Conservation (phyloP, 2,797 vertebrate genomes). For the Urosaurus nigricauda region DNA sequence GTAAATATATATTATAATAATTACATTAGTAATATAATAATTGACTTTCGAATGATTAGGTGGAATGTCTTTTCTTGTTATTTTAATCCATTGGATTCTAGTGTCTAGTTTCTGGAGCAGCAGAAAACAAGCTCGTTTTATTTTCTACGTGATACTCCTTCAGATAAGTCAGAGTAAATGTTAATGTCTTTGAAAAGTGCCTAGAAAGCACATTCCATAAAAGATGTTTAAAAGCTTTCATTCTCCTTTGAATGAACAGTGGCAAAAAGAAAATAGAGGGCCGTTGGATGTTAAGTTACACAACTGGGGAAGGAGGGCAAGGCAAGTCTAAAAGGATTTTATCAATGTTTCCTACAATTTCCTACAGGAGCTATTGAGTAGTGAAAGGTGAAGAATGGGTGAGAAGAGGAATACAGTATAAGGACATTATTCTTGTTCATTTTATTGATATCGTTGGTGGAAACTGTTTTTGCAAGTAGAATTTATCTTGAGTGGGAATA, state of each 20-base stretch:
- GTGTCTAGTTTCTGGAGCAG: too few relatives aligned
- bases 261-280: neutral
- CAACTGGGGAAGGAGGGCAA: neutral
- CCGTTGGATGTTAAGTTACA: constrained; percentile 4
- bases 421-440: neutral
- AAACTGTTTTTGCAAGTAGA: too few relatives aligned
- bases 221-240: neutral
- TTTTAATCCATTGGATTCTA: too few relatives aligned
- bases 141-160: too few relatives aligned
- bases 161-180: too few relatives aligned
- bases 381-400: neutral
- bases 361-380: neutral
- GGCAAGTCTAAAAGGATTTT: neutral
- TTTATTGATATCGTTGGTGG: neutral
- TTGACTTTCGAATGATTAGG: too few relatives aligned
- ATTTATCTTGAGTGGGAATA: too few relatives aligned
- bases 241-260: neutral
- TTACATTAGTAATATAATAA: too few relatives aligned
- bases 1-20: too few relatives aligned
- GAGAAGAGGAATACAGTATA: too few relatives aligned
- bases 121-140: too few relatives aligned
- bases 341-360: neutral
- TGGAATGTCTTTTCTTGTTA: too few relatives aligned
- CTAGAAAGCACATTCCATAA: neutral
- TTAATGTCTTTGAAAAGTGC: neutral